phyloP scores from a whole-genome alignment of 2,113 vertebrate genomes.

The Nycticorax nycticorax region DNA sequence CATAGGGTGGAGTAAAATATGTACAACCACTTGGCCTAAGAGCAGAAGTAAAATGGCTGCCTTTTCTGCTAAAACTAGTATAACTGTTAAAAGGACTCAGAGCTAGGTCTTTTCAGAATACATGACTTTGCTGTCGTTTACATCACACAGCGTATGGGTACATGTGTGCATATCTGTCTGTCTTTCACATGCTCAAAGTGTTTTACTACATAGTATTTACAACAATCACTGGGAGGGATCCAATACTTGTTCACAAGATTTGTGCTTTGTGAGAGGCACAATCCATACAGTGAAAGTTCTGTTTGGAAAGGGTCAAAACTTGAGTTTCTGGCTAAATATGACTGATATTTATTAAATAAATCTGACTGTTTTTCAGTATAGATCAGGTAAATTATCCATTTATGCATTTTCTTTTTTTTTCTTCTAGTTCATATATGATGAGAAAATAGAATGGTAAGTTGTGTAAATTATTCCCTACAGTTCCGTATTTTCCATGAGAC shows the following conservation, averaged over 20 bases:
- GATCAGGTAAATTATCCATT: not conserved
- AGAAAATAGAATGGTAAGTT: slow-evolving; percentile 94
- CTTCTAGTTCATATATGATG: slow-evolving; percentile 94
- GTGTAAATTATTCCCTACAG: not conserved
- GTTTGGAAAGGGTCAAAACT: not conserved
- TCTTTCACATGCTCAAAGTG: not conserved
- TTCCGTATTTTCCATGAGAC: not conserved
- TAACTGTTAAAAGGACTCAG: not conserved
- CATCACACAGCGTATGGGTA: not conserved
- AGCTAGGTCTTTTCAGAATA: not conserved
- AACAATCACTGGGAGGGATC: not conserved
- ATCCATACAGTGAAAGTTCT: not conserved
- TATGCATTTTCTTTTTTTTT: not conserved
- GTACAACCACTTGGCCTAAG: not conserved
- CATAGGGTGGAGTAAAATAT: not conserved
- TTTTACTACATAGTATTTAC: not conserved
- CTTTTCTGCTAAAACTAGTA: not conserved
- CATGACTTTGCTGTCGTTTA: not conserved
- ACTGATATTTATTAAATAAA: not conserved
- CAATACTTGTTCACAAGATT: not conserved
- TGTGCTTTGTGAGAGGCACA: not conserved
- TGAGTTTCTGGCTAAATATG: not conserved
- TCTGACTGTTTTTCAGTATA: not conserved
- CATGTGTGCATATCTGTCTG: rapidly evolving
- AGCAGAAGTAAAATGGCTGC: not conserved